A percentile compares a stretch with the other conserved stretches of the same genome.
Conservation (phyloP, 2,888 invertebrate species). For the Choristoneura rosaceana region DNA sequence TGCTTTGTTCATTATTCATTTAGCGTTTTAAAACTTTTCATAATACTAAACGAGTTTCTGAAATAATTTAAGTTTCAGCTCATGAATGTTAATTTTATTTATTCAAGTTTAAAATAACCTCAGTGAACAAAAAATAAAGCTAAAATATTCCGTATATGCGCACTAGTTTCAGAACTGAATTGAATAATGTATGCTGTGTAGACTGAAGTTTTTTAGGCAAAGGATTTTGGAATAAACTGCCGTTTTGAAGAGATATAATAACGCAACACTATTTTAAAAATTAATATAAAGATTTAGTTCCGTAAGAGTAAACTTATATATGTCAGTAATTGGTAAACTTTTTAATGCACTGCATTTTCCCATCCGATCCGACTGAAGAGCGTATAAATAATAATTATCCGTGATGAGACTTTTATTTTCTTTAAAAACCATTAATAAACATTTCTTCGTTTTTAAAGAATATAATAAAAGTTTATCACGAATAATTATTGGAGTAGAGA, state of each 20-base stretch:
- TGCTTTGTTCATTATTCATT: background rate
- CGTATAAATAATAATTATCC: too few species aligned
- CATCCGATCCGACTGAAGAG: too few species aligned
- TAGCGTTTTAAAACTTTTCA: constrained; percentile 13
- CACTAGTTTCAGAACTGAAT: constrained; percentile 26
- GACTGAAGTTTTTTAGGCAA: constrained; percentile 13
- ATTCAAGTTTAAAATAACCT: constrained; percentile 30
- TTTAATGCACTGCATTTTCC: too few species aligned
- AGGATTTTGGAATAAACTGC: constrained; percentile 23
- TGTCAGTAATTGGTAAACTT: too few species aligned
- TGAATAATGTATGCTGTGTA: too few species aligned
- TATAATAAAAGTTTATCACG: too few species aligned
- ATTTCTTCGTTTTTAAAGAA: too few species aligned
- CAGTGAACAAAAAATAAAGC: constrained; percentile 11
- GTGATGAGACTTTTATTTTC: too few species aligned
- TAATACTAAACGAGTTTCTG: background rate
- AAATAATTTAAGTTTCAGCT: constrained; percentile 3
- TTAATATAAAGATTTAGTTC: constrained; percentile 27
- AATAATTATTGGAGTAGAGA: too few species aligned
- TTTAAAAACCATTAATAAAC: too few species aligned
- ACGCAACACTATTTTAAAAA: constrained; percentile 33
- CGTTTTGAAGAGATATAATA: constrained; percentile 22
- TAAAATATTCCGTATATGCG: constrained; percentile 33
- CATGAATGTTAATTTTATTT: background rate
- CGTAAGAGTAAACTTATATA: constrained; percentile 23